These are phyloP conservation scores for Lepisosteus oculatus DNA, from an alignment of 2,113 vertebrate genomes.

Conservation along the genomic window DNA sequence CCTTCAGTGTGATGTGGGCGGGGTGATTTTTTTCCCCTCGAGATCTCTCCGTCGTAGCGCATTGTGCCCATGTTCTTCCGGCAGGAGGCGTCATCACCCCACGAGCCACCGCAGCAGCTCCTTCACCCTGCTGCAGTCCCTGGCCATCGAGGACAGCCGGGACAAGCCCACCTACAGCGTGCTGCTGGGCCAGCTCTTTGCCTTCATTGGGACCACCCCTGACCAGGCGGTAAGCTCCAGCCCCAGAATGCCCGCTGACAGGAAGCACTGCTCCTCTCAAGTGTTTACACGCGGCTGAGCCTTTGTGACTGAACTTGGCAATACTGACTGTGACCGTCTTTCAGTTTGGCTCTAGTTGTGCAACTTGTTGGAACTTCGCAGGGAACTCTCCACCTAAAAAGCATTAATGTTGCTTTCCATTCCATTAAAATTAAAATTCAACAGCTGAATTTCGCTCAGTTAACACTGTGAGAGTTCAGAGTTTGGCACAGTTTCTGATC, in stretches of 20 bases:
- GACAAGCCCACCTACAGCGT: constrained; percentile 95
- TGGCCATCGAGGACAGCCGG: constrained; percentile 85
- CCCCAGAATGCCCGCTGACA: background rate
- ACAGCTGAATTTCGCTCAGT: too few species aligned
- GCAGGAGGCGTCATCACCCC: constrained; percentile 81
- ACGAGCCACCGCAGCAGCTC: constrained; percentile 93
- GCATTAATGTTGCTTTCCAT: too few species aligned
- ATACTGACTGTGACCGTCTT: too few species aligned
- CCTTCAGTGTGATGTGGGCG: background rate
- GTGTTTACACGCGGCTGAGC: too few species aligned
- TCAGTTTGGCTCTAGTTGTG: too few species aligned
- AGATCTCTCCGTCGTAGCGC: background rate
- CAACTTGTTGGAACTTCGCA: too few species aligned
- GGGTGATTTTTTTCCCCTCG: background rate
- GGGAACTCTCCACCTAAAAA: too few species aligned
- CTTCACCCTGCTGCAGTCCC: constrained; percentile 90
- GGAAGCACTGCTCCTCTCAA: too few species aligned
- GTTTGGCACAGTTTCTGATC: too few species aligned
- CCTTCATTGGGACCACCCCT: constrained; percentile 93
- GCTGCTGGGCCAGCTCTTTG: constrained; percentile 91
- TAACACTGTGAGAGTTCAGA: too few species aligned
- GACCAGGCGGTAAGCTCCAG: constrained; percentile 82
- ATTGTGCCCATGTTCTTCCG: background rate
- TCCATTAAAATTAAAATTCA: too few species aligned
- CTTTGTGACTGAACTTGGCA: too few species aligned